These are phyloP conservation scores for Argopecten irradians DNA, from an alignment of 1,140 invertebrate genomes.

Conservation along the genomic window DNA sequence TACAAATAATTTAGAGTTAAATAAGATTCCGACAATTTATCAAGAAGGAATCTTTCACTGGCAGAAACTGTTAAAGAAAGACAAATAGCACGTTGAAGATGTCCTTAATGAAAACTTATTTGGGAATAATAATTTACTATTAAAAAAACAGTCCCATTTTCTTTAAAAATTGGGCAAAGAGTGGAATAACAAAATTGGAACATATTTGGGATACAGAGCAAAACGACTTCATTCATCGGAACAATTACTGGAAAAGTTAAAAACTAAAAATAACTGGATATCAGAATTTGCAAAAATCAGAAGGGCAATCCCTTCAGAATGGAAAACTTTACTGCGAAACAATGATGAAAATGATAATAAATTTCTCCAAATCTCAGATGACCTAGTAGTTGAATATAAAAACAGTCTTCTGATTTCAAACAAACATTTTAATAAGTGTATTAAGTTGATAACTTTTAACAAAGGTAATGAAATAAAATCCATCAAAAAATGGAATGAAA, in stretches of 20 bases:
- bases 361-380: too few species aligned
- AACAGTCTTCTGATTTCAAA: too few species aligned
- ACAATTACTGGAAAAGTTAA: background rate
- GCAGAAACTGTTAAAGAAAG: background rate
- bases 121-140: background rate
- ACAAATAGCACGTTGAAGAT: background rate
- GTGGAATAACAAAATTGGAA: background rate
- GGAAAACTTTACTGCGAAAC: too few species aligned
- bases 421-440: background rate
- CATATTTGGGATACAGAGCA: background rate
- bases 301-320: background rate
- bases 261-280: background rate
- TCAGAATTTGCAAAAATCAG: background rate
- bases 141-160: background rate
- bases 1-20: too few species aligned
- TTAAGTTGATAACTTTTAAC: background rate
- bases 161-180: background rate
- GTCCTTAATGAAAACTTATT: too few species aligned
- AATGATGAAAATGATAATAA: too few species aligned
- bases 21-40: background rate
- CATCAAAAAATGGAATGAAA: background rate
- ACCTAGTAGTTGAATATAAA: too few species aligned
- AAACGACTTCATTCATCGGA: background rate
- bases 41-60: background rate
- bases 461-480: background rate